Evolutionary conservation across 2,888 invertebrate genomes (phyloP), one percentile per base, ranked within the genome.

Genomic region (Salpingus planirostris): DNA sequence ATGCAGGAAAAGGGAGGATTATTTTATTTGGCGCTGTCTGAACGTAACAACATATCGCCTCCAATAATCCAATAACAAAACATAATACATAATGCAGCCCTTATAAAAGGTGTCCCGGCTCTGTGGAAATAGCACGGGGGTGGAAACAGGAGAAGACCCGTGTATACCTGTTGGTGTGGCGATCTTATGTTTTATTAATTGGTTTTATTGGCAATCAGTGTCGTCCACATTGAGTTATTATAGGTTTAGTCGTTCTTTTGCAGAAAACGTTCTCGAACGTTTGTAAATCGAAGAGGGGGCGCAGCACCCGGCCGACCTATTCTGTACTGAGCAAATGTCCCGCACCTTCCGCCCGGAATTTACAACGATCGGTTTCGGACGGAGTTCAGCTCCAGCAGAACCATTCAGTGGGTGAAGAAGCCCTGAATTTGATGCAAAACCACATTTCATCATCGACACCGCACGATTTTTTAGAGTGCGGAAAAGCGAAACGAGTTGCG

Each of bases 191-290:
- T n/a, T n/a, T n/a, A n/a, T n/a, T n/a, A n/a, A n/a, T n/a, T n/a
- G n/a, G 11, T 24, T 10, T 11, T 8, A 24, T 5, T 10, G 24
- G 10, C 12, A 12, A 24, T n/a, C 3, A 27, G 7, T 3, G n/a
- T n/a, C n/a, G n/a, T n/a, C n/a, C n/a, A n/a, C n/a, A n/a, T n/a
- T n/a, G n/a, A n/a, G n/a, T n/a, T n/a, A n/a, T n/a, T n/a, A n/a
- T n/a, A n/a, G n/a, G n/a, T n/a, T n/a, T n/a, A n/a, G n/a, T n/a
- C n/a, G n/a, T 29, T 31, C 27, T 28, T 29, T 51, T 48, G 8
- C 45, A 54, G 54, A 47, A 47, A 42, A 54, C 54, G 15, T 45
- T 54, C 24, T 32, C 39, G 10, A 43, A 49, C 13, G 18, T 50
- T 7, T 54, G 51, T 31, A 34, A 43, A 1, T 43, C 43, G 5